Percentiles rank a stretch among this genome's conserved stretches.
Evolutionary conservation across 1,140 invertebrate species (phyloP).

Genomic region (Pachyrhynchus sulphureomaculatus): DNA sequence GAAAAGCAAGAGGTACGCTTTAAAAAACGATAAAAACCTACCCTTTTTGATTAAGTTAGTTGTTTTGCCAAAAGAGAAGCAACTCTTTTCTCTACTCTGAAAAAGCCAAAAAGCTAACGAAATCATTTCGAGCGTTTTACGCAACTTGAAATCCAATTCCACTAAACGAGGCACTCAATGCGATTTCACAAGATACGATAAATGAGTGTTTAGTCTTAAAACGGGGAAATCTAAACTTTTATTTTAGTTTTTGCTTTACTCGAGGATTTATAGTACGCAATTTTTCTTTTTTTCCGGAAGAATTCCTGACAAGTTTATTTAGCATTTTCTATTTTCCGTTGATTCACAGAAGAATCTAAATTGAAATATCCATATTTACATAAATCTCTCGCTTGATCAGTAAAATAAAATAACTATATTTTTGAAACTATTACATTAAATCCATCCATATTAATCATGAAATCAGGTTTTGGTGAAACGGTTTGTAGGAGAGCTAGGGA

Average conservation of each 20-base stretch:
- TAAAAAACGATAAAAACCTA: conserved; percentile 6
- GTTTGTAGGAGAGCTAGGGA: no score
- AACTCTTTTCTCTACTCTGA: neutral
- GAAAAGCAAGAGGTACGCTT: no score
- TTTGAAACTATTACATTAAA: no score
- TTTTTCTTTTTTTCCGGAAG: neutral
- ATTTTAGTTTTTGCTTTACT: conserved; percentile 14
- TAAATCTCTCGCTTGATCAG: no score
- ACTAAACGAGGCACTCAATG: conserved; percentile 12
- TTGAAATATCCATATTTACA: no score
- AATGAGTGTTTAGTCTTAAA: conserved; percentile 29
- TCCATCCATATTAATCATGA: no score
- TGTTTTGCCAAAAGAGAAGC: conserved; percentile 19
- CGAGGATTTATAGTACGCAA: conserved; percentile 8
- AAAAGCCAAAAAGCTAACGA: conserved; percentile 23
- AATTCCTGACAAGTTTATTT: no score
- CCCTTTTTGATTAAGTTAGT: conserved; percentile 22
- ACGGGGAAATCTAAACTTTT: conserved; percentile 12
- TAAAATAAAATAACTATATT: no score
- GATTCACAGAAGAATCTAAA: no score
- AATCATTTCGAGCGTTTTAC: conserved; percentile 21
- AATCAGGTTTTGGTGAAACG: no score
- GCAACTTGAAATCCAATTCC: conserved; percentile 29
- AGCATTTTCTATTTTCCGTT: no score
- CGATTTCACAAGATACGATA: conserved; percentile 26